These are phyloP conservation scores for Clusia tigrina DNA, from an alignment of 2,888 invertebrate species.

Conservation along the genomic window DNA sequence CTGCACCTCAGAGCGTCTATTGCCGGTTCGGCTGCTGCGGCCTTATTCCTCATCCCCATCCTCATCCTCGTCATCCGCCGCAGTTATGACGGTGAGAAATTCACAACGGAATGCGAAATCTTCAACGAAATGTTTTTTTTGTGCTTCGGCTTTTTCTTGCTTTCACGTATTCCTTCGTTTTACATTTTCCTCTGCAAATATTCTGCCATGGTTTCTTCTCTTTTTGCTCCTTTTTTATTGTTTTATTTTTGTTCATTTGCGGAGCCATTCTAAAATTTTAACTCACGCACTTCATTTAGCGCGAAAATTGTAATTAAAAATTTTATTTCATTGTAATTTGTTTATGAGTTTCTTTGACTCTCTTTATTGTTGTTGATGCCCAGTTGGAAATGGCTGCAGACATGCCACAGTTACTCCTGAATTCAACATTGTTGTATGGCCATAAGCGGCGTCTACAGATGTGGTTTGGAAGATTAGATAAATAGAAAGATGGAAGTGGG, in stretches of 20 bases:
- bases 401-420: too few relatives aligned
- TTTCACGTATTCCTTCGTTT: constrained; percentile 11
- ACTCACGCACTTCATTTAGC: constrained; percentile 27
- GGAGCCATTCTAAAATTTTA: not conserved
- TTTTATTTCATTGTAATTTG: constrained; percentile 30
- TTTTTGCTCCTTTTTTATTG: constrained; percentile 12
- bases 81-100: constrained; percentile 61
- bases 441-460: too few relatives aligned
- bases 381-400: too few relatives aligned
- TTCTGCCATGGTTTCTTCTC: constrained; percentile 13
- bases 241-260: not conserved
- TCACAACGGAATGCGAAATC: constrained; percentile 57
- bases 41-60: too few relatives aligned
- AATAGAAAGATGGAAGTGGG: too few relatives aligned
- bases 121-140: constrained; percentile 24
- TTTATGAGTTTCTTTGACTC: constrained; percentile 6
- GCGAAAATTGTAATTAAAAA: constrained; percentile 39
- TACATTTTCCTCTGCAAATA: too few relatives aligned
- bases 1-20: not conserved
- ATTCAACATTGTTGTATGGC: too few relatives aligned
- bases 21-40: too few relatives aligned
- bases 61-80: too few relatives aligned
- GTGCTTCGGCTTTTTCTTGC: not conserved
- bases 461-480: too few relatives aligned
- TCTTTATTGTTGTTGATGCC: constrained; percentile 10